These are phyloP conservation scores for Turnix velox DNA, from an alignment of 2,113 vertebrate species.

Conservation along the genomic window DNA sequence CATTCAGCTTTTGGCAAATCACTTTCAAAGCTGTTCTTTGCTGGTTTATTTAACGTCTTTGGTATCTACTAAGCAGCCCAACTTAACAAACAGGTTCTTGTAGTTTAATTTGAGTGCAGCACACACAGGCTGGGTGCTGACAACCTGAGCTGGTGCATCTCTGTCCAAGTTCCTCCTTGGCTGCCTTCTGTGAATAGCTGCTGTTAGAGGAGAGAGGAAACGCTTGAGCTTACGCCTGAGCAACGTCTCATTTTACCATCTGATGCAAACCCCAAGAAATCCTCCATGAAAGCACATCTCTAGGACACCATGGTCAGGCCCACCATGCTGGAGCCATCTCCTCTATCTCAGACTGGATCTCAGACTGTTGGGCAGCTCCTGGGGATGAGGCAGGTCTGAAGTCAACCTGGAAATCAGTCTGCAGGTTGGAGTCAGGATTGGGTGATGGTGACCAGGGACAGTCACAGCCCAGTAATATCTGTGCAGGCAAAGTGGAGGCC, in stretches of 20 bases:
- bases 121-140: background rate
- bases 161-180: background rate
- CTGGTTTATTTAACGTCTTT: background rate
- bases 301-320: background rate
- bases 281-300: background rate
- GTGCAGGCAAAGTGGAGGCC: background rate
- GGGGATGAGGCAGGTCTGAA: background rate
- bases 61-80: background rate
- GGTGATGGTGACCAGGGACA: background rate
- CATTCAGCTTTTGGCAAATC: background rate
- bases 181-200: background rate
- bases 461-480: background rate
- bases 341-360: background rate
- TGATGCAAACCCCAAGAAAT: accelerated
- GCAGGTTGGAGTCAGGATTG: background rate
- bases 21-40: background rate
- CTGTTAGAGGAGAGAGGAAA: background rate
- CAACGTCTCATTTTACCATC: background rate
- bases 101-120: background rate
- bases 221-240: background rate
- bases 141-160: background rate
- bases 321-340: accelerated
- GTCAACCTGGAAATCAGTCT: background rate
- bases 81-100: background rate
- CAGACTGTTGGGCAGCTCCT: background rate